Base-by-base conservation (phyloP, 2,797 vertebrate genomes). In the Esox lucius region DNA sequence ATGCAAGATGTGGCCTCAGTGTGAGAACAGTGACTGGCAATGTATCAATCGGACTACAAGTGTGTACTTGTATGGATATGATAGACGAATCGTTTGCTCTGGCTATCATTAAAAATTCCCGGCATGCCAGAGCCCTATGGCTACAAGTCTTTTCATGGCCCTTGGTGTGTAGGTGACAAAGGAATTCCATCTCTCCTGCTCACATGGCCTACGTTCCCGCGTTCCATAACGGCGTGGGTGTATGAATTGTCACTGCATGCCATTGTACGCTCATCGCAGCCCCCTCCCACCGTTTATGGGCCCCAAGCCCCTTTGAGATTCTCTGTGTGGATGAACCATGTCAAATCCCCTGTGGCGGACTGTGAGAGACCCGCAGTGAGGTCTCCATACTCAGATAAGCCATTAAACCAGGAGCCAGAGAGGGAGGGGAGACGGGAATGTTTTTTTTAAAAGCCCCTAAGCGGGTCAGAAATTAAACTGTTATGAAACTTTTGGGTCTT, bases 211-310 rank as follows among this genome's bases (percentile, higher is more conserved):
- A 84, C 90, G 91, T 91, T 92, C 91, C 87, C 68, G 53, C 83
- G 80, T 92, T 90, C 90, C 81, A 93, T 80, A 59, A 95, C 93
- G 91, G 84, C 87, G 74, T 80, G 86, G 79, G 86, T 79, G 85
- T 79, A 86, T 85, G 93, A 94, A 94, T 95, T 94, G 89, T 56
- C 53, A 56, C n/a, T 56, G 90, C 91, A 64, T 28, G 12, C 90
- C 91, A 90, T 86, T 93, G 86, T 73, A 73, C 85, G 88, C 83
- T 93, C 90, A 90, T 88, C 88, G 90, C 81, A 84, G 84, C 79
- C 79, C 77, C 83, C 77, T 22, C 49, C 28, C 39, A 13, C 56
- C n/a, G 28, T 73, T 77, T 88, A 17, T 19, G 53, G 53, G 17
- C 19, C 53, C 53, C 19, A n/a, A n/a, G 53, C 53, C n/a, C 19